phyloP scores from a whole-genome alignment of 2,113 vertebrate species.

The Neomonachus schauinslandi region DNA sequence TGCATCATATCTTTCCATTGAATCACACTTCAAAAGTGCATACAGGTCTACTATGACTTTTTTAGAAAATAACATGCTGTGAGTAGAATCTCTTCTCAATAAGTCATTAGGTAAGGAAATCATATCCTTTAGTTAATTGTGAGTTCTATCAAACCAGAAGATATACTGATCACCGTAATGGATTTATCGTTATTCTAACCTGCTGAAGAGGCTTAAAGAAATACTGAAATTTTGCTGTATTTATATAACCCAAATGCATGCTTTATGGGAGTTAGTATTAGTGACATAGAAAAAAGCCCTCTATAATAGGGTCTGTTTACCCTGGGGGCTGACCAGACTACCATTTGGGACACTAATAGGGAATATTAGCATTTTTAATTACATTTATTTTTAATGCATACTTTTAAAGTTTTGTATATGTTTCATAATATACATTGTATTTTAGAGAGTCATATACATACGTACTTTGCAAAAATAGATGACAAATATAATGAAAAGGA shows the following conservation, averaged over 20 bases:
- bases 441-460: neutral
- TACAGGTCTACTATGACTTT: neutral
- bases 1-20: neutral
- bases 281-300: rapidly evolving
- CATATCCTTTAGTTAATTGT: neutral
- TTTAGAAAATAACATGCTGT: neutral
- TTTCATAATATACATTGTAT: neutral
- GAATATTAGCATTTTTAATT: neutral
- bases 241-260: neutral
- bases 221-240: neutral
- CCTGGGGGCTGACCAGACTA: neutral
- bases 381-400: neutral
- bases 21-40: neutral
- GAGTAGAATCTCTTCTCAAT: neutral
- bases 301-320: neutral
- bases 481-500: neutral
- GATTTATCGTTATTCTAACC: neutral
- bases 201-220: neutral
- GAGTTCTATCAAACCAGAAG: neutral
- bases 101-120: neutral
- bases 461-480: neutral
- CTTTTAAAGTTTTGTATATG: neutral
- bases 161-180: neutral
- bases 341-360: neutral
- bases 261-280: neutral